These are phyloP conservation scores for Eutolmus rufibarbis DNA, from an alignment of 2,888 invertebrate genomes.

Conservation along the genomic window DNA sequence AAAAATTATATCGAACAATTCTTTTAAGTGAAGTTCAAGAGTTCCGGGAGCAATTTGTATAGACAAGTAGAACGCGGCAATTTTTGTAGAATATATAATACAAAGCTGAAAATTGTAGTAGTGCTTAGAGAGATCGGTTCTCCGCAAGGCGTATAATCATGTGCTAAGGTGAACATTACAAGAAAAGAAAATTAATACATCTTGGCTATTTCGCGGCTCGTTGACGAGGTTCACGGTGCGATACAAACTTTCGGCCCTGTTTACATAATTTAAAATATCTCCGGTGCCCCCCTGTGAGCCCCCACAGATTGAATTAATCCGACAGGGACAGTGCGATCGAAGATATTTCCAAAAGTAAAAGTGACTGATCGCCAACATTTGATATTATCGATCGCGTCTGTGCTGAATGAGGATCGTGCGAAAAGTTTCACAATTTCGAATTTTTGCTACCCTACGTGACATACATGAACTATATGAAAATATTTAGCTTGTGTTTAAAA, in stretches of 20 bases:
- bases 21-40: not conserved
- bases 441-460: not conserved
- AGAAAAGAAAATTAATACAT: not conserved
- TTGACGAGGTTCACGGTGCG: not conserved
- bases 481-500: not conserved
- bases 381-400: not conserved
- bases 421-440: not conserved
- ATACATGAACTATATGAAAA: not conserved
- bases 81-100: not conserved
- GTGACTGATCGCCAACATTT: not conserved
- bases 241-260: not conserved
- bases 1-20: not conserved
- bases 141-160: not conserved
- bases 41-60: not conserved
- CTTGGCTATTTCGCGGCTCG: not conserved
- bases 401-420: not conserved
- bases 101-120: not conserved
- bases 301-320: not conserved
- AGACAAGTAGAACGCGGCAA: not conserved
- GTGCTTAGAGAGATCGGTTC: not conserved
- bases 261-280: slow-evolving; percentile 32
- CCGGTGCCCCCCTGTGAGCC: not conserved
- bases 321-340: not conserved
- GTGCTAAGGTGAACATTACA: not conserved
- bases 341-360: slow-evolving; percentile 28